phyloP scores from a whole-genome alignment of 2,888 invertebrate genomes.

The Pseudococcus longispinus region DNA sequence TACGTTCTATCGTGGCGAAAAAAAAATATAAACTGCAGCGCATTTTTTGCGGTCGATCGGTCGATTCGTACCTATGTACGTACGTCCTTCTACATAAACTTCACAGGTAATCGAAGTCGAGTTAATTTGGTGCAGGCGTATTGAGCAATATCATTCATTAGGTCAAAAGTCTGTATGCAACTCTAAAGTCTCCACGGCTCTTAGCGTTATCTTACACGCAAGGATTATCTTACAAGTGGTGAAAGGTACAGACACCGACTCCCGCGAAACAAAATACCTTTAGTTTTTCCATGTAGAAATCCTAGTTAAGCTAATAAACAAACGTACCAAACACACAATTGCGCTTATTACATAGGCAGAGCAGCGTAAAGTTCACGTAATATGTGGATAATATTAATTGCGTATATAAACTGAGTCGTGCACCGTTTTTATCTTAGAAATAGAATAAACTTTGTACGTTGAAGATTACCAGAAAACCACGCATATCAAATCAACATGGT shows the following conservation, averaged over 20 bases:
- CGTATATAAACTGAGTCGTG: conserved; percentile 54
- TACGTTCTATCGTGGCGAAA: background rate
- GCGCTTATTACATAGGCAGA: conserved; percentile 51
- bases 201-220: conserved; percentile 54
- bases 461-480: conserved; percentile 26
- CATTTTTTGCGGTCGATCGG: conserved; percentile 32
- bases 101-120: conserved; percentile 39
- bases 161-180: conserved; percentile 50
- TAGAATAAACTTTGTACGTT: conserved; percentile 48
- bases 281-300: conserved; percentile 56
- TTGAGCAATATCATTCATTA: conserved; percentile 48
- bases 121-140: conserved; percentile 38
- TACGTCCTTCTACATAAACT: conserved; percentile 33
- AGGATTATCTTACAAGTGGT: conserved; percentile 55
- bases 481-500: conserved; percentile 42
- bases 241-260: conserved; percentile 48
- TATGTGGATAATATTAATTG: conserved; percentile 53
- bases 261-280: conserved; percentile 53
- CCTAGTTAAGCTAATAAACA: conserved; percentile 56
- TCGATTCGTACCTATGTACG: background rate
- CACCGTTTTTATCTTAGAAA: conserved; percentile 50
- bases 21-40: conserved; percentile 19
- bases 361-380: conserved; percentile 56
- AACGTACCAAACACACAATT: conserved; percentile 49
- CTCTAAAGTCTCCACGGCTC: conserved; percentile 43